Percentiles rank a stretch among this genome's conserved stretches.
Conservation (phyloP, 2,888 invertebrate genomes). For the Acrobeloides nanus region DNA sequence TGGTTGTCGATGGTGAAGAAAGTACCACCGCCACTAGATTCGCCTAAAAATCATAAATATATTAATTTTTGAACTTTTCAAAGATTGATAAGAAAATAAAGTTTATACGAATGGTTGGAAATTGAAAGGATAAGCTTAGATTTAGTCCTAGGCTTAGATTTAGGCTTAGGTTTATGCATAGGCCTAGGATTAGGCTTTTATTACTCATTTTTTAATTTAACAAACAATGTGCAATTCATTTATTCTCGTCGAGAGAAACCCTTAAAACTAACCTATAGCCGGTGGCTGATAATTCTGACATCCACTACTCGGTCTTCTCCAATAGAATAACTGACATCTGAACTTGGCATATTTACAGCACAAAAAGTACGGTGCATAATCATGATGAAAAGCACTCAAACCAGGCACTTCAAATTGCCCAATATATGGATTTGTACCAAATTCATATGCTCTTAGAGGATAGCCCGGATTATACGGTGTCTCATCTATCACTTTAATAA, state of each 20-base stretch:
- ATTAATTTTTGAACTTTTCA: too few species aligned
- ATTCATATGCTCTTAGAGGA: conserved; percentile 62
- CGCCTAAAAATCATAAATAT: too few species aligned
- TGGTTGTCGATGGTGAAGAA: conserved; percentile 77
- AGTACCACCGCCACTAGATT: conserved; percentile 87
- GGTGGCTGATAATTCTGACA: conserved; percentile 92
- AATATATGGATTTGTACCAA: conserved; percentile 84
- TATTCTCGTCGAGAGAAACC: too few species aligned
- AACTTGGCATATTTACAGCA: conserved; percentile 92
- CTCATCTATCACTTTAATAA: conserved; percentile 40
- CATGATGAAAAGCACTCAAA: conserved; percentile 89
- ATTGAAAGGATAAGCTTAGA: too few species aligned
- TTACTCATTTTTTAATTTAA: too few species aligned
- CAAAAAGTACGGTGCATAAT: conserved; percentile 84
- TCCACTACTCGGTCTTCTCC: conserved; percentile 79
- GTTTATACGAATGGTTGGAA: too few species aligned
- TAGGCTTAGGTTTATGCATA: too few species aligned
- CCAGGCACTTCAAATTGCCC: conserved; percentile 89
- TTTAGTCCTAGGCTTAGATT: too few species aligned
- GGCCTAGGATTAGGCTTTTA: too few species aligned
- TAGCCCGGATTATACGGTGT: conserved; percentile 49
- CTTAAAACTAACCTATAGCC: too few species aligned
- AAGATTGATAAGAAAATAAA: too few species aligned
- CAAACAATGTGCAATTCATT: too few species aligned
- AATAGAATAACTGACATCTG: conserved; percentile 87